Evolutionary conservation across 1,140 invertebrate genomes (phyloP), one percentile per base, ranked within the genome.

Genomic region (Asbolus verrucosus): DNA sequence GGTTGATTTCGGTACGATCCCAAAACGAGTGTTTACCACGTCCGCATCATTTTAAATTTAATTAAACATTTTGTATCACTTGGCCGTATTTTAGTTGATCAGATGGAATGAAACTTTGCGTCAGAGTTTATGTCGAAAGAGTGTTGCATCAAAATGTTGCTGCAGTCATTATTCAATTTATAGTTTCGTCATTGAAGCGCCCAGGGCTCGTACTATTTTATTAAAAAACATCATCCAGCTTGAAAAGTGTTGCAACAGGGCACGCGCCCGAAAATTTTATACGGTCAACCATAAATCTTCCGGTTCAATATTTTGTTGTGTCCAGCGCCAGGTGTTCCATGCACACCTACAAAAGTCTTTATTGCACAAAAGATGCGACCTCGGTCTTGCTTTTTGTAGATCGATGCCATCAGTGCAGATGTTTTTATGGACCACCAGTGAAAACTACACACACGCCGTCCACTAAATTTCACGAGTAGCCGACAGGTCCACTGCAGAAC

Each of bases 91-190:
- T 16, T 14, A 59, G 18, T 14, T 41, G 61, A 19, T 63, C 39
- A 19, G 61, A 63, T 27, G 19, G 33, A 63, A 63, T 63, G 61
- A 63, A 63, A 63, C 61, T 70, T 70, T 70, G 69, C 69, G 69
- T 70, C 69, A 70, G 61, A 70, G 30, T 65, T 8, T 9, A 30
- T 67, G 61, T 70, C 36, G 69, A 66, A 70, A 70, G 33, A 70
- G 27, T 70, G 61, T 70, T 70, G 69, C 69, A 70, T 70, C 69
- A 70, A 70, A 67, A 70, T 70, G 61, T 70, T 70, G 69, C 69
- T 65, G 62, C 31, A 60, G 67, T 43, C 69, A 70, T 66, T 65
- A 70, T 70, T 70, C 69, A 70, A 70, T 70, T 70, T 54, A 46
- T 70, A 27, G 69, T 70, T 65, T 70, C 69, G 50, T 65, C 69